Base-by-base conservation (phyloP, 2,113 vertebrate species). In the Hippocampus zosterae region DNA sequence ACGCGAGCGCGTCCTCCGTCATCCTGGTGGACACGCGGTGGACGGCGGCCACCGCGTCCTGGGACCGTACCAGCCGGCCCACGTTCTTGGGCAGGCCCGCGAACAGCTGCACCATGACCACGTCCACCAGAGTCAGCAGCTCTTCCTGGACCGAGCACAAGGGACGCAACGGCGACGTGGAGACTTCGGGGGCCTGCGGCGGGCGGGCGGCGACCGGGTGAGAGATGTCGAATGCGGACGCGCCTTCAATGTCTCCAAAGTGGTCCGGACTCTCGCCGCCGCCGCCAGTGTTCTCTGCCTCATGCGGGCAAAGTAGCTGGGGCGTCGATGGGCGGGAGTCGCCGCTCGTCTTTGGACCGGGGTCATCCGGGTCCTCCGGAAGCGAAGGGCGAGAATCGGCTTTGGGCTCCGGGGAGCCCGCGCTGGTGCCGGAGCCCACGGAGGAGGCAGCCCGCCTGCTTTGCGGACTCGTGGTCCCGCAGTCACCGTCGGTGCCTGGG, bases 21-120 rank as follows among this genome's bases (percentile, higher is more conserved):
- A 60, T 60, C 57, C 25, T 60, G 27, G 33, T 60, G 57, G 57
- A 60, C 27, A 60, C 57, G 13, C 57, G 27, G 57, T 60, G 57
- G 27, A 60, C 57, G 27, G 57, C 29, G 27, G 25, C 5, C 57
- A 60, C 25, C 25, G 57, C 9, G 27, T 60, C 57, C 15, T 16
- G 29, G 5, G 57, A 60, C 25, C 18, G 57, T 0, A 60, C 27
- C 27, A 60, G 57, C 25, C 57, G 57, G 57, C 57, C 27, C 27
- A 60, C n/a, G 57, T 33, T 16, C 27, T 60, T 8, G 1, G 57
- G 57, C 57, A 60, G 15, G 15, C 57, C 57, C 15, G 27, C 57
- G 8, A 60, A 60, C 57, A 60, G 27, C 57, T 19, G 57, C 13
- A 60, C 57, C 57, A 60, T 60, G 25, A 60, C 25, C 27, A 60